A percentile compares a stretch with the other conserved stretches of the same genome.
These are phyloP conservation scores for Sebastes trivittatus DNA, from an alignment of 2,797 vertebrate species.

Conservation along the genomic window DNA sequence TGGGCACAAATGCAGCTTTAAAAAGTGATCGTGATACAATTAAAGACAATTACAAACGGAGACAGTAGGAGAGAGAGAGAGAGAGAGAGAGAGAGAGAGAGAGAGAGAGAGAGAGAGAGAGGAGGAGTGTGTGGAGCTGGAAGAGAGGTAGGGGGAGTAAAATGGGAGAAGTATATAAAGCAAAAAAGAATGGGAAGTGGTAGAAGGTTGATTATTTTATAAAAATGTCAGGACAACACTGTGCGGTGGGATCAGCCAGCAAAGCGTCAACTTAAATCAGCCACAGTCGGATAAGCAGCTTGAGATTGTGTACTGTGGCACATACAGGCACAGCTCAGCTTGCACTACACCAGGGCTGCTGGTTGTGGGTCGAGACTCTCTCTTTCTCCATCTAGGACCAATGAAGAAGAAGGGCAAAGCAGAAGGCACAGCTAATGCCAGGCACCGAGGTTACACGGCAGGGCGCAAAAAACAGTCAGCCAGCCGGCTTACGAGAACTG, in stretches of 20 bases:
- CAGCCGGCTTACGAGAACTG: slow-evolving; percentile 82
- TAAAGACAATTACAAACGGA: slow-evolving; percentile 48
- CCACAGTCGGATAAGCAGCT: slow-evolving; percentile 80
- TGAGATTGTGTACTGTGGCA: slow-evolving; percentile 46
- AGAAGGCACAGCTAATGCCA: slow-evolving; percentile 80
- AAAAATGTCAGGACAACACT: slow-evolving; percentile 74
- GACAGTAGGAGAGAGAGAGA: slow-evolving; percentile 6
- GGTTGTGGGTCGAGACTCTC: slow-evolving; percentile 63
- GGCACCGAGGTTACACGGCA: slow-evolving; percentile 74
- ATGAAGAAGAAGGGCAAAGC: slow-evolving; percentile 51
- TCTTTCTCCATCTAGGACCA: slow-evolving; percentile 72
- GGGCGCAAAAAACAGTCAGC: slow-evolving; percentile 57
- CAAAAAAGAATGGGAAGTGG: slow-evolving; percentile 55
- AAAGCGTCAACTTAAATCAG: slow-evolving; percentile 75
- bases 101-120: slow-evolving; percentile 7
- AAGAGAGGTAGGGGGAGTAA: slow-evolving; percentile 26
- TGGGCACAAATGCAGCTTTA: slow-evolving; percentile 15
- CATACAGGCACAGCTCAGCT: slow-evolving; percentile 36
- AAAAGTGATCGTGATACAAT: slow-evolving; percentile 14
- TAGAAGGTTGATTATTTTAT: slow-evolving; percentile 71
- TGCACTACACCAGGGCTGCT: slow-evolving; percentile 49
- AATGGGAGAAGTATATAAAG: slow-evolving; percentile 17
- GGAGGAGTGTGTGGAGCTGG: slow-evolving; percentile 36
- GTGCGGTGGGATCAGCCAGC: slow-evolving; percentile 65
- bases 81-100: background rate